Evolutionary conservation across 2,797 vertebrate species (phyloP), one percentile per base, ranked within the genome.

Genomic region (Parambassis ranga): DNA sequence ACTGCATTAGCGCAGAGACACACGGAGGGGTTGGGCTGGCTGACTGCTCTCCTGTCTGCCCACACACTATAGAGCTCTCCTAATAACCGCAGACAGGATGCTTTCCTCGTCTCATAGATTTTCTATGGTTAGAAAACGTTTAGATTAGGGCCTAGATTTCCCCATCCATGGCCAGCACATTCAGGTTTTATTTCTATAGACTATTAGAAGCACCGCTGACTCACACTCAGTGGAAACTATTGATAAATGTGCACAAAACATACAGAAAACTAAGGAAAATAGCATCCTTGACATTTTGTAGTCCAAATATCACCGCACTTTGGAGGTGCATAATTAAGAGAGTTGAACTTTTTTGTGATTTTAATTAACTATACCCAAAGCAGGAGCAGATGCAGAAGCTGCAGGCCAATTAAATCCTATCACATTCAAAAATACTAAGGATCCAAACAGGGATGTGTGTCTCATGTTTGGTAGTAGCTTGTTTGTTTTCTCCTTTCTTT

Each of bases 1-100:
- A 87, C 83, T 82, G 87, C 87, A 91, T 89, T 91, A 91, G 84
- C 52, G 79, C 84, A 89, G 85, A 90, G 79, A 75, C 79, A 80
- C 77, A 71, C 19, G 22, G 77, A 75, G 62, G 72, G 84, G 83
- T 77, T 60, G 85, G 81, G 78, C 80, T 79, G 79, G 48, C 75
- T 82, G 84, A 70, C 82, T 82, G 79, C 85, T 83, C 81, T 82
- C 71, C 85, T 79, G 82, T 80, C 78, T 77, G 77, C 83, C 88
- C 77, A 77, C 75, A 79, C 80, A 65, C 68, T 47, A 82, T 59
- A 60, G 57, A 77, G 69, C 76, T 75, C 52, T 71, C 71, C 51
- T 81, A 79, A 88, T 84, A 85, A 75, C 84, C 61, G 59, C 41
- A 62, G 77, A 85, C 73, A 73, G 77, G 72, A 81, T 65, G 53